phyloP scores from a whole-genome alignment of 2,113 vertebrate genomes.

The Gadus macrocephalus region DNA sequence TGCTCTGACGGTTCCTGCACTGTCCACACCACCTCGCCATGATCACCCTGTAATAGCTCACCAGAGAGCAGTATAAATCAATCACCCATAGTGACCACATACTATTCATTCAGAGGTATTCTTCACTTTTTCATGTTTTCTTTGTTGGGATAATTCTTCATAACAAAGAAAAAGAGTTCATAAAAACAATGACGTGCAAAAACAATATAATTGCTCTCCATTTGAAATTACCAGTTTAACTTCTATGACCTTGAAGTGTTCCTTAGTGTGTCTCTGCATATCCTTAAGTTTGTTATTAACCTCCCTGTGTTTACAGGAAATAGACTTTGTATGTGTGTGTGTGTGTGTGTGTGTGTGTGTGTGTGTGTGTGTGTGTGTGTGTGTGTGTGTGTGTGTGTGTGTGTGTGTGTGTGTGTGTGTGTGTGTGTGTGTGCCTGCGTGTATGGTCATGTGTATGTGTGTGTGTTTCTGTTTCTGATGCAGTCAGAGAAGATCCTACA shows the following conservation, averaged over 20 bases:
- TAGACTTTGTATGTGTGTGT: background rate
- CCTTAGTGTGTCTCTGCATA: background rate
- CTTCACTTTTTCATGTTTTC: too few species aligned
- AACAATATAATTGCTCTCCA: background rate
- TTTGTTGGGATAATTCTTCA: background rate
- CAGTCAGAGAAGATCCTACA: background rate
- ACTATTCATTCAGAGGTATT: too few species aligned
- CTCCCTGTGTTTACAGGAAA: background rate
- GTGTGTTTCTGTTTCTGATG: background rate
- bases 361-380: too few species aligned
- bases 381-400: too few species aligned
- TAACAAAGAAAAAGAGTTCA: background rate
- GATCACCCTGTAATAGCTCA: too few species aligned
- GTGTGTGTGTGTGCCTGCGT: background rate
- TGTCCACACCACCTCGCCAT: too few species aligned
- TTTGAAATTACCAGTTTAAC: background rate
- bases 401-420: too few species aligned
- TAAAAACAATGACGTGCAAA: background rate
- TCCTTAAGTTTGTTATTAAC: constrained; percentile 52
- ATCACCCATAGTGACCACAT: too few species aligned
- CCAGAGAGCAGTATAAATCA: too few species aligned
- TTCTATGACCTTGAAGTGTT: constrained; percentile 30
- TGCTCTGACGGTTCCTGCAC: too few species aligned
- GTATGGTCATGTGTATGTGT: background rate
- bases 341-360: background rate